A percentile compares a stretch with the other conserved stretches of the same genome.
phyloP scores from a whole-genome alignment of 2,113 vertebrate species.

The Notothenia rossii region DNA sequence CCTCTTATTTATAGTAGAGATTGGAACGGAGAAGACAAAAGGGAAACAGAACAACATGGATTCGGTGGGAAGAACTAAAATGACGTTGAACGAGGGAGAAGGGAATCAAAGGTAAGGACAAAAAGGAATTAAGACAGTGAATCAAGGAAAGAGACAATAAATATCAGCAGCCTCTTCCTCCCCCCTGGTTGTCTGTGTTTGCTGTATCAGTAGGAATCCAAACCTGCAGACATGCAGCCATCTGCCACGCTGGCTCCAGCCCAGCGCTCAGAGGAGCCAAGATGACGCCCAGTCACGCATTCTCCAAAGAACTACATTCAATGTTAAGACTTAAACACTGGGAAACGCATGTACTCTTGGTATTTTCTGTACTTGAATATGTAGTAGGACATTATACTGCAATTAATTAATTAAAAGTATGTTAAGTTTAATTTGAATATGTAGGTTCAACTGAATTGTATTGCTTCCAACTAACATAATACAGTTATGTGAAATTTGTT shows the following conservation, averaged over 20 bases:
- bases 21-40: background rate
- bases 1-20: background rate
- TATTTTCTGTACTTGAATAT: background rate
- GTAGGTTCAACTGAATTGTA: too few species aligned
- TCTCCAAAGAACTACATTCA: conserved; percentile 25
- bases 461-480: too few species aligned
- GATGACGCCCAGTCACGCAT: conserved; percentile 61
- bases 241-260: conserved; percentile 82
- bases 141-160: conserved; percentile 35
- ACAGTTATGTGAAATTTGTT: too few species aligned
- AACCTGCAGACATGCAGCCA: conserved; percentile 78
- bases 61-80: background rate
- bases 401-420: too few species aligned
- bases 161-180: conserved; percentile 55
- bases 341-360: background rate
- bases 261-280: conserved; percentile 73
- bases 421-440: background rate
- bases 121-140: conserved; percentile 2
- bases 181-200: conserved; percentile 72
- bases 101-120: conserved; percentile 17
- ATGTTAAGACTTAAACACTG: conserved; percentile 1
- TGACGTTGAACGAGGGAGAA: conserved; percentile 13
- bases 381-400: background rate
- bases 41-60: conserved; percentile 1
- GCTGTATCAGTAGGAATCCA: conserved; percentile 69